Base-by-base conservation (phyloP, 2,888 invertebrate species). In the Hirtodrosophila cameraria region DNA sequence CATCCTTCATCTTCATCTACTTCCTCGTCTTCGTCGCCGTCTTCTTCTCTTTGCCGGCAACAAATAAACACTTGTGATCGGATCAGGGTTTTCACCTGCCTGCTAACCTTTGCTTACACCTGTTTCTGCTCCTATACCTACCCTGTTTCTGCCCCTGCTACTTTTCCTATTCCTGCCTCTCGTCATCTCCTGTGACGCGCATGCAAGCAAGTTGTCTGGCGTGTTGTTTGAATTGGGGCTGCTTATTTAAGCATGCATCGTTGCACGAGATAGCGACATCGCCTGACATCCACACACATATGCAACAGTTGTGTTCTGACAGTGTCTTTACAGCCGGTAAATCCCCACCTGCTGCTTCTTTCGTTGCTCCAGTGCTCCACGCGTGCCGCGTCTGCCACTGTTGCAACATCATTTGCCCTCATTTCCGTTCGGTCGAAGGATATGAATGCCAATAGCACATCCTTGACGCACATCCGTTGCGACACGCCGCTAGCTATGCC, bases 381-480 rank as follows among this genome's bases (percentile, higher is more conserved):
- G 23, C 23, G 20, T 12, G n/a, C 1, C 31, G 2, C 28, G 49
- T 46, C 60, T 49, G 72, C 9, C 55, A 35, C 35, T 52, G 61
- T 36, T 67, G 71, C 75, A 71, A 74, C 75, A 74, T 71, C 46
- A 63, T 57, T 59, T 63, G 59, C 57, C 83, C 63, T 48, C 75
- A 78, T 72, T 82, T 79, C 79, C 86, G 78, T 72, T 58, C 50
- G 33, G 59, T 68, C 61, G 79, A 65, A 78, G 85, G 82, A 79
- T 82, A 75, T 85, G 79, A 82, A 85, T 75, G 85, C 79, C 82
- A 85, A 79, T 85, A 64, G 83, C 75, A 85, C 83, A 78, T 82
- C 83, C 79, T 66, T 86, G 59, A 64, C 73, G 66, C 66, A 79
- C 86, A 80, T 86, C 83, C 86, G 79, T 63, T 73, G 66, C 69